Evolutionary conservation across 2,797 vertebrate species (phyloP), one percentile per base, ranked within the genome.

Genomic region (Pipistrellus pipistrellus): DNA sequence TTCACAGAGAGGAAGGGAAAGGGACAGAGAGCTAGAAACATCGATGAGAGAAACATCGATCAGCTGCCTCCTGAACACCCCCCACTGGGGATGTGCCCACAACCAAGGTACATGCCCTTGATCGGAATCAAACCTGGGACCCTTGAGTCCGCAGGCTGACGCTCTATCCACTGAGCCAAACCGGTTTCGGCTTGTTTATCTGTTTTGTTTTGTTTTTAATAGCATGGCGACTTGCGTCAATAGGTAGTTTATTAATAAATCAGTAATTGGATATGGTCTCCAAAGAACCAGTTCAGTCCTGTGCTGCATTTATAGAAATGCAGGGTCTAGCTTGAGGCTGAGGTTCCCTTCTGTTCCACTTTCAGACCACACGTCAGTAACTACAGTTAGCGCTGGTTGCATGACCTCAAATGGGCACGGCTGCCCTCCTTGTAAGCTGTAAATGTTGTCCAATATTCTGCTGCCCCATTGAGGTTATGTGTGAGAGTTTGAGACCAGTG

Each of bases 151-250:
- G 9, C 44, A 44, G 44, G 44, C 44, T 44, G 44, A 44, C 44
- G 44, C 44, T 44, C 44, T 44, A 44, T 44, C 44, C 44, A 44
- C 44, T 44, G 44, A 44, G 44, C 44, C 44, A 44, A 44, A 44
- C 44, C 44, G 44, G 44, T 11, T 44, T 44, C 10, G 44, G 44
- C 44, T 44, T 44, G 44, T 44, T 44, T 11, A 44, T 44, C 44
- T 44, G 44, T 44, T 44, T 44, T 44, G 44, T 48, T 48, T 48
- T 48, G 46, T 88, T 95, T 95, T 85, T 62, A 85, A 85, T 85
- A 57, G 75, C 9, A 11, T 35, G 21, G 32, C 57, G 48, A 66
- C 78, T 96, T 90, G 75, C 25, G 2, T 71, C 32, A 75, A 55
- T 4, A 71, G 51, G 59, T 53, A 55, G 15, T 17, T 64, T 73